These are phyloP conservation scores for Zelleria hepariella DNA, from an alignment of 2,888 invertebrate species.

Conservation along the genomic window DNA sequence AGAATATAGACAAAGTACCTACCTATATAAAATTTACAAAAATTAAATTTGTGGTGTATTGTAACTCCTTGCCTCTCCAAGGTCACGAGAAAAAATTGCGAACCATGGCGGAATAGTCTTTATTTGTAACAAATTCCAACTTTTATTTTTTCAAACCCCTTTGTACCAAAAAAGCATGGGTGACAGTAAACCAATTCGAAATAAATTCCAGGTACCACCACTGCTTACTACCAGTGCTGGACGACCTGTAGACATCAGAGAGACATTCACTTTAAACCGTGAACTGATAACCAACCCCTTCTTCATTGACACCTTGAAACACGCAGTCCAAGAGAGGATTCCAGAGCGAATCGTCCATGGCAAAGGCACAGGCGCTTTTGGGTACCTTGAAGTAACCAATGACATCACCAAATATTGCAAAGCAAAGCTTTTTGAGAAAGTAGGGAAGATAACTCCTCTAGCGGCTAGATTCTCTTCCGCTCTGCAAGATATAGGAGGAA, in stretches of 20 bases:
- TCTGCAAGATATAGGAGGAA: constrained; percentile 85
- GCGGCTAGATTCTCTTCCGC: constrained; percentile 84
- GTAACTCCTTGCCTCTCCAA: too few species aligned
- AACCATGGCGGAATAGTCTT: too few species aligned
- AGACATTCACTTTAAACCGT: constrained; percentile 81
- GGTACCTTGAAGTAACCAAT: constrained; percentile 85
- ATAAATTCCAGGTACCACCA: constrained; percentile 52
- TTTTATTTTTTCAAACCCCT: too few species aligned
- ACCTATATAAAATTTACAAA: too few species aligned
- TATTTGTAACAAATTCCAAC: too few species aligned
- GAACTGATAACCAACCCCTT: constrained; percentile 82
- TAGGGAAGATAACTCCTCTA: constrained; percentile 85
- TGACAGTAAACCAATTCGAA: too few species aligned
- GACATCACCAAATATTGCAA: constrained; percentile 83
- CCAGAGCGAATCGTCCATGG: constrained; percentile 94
- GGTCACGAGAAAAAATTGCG: too few species aligned
- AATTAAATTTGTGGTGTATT: too few species aligned
- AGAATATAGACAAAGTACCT: too few species aligned
- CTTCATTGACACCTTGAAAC: constrained; percentile 75
- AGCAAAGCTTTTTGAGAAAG: constrained; percentile 78
- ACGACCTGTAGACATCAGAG: constrained; percentile 79
- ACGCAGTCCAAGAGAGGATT: constrained; percentile 76
- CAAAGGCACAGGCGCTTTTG: constrained; percentile 89
- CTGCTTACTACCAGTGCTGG: constrained; percentile 82
- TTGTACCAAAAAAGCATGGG: too few species aligned